A percentile compares a stretch with the other conserved stretches of the same genome.
Conservation (phyloP, 1,140 invertebrate species). For the Euura saliciscinereae region DNA sequence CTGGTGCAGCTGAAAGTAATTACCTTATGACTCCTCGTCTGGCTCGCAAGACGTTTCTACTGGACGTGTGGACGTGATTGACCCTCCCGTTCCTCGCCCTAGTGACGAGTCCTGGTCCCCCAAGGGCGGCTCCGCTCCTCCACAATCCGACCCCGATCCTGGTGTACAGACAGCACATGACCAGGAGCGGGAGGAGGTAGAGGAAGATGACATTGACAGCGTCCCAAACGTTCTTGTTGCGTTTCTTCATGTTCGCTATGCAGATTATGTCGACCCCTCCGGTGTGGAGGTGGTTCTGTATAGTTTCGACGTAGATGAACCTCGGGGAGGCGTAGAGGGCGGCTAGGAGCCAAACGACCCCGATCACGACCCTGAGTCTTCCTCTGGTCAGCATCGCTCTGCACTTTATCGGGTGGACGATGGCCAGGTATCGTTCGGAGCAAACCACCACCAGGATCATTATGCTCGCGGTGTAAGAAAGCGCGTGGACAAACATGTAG, state of each 20-base stretch:
- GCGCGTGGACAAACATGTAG: slow-evolving; percentile 81
- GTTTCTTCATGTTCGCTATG: slow-evolving; percentile 72
- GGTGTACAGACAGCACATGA: slow-evolving; percentile 74
- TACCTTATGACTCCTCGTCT: slow-evolving; percentile 70
- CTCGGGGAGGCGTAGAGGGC: slow-evolving; percentile 78
- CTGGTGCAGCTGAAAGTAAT: background rate
- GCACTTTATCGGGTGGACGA: slow-evolving; percentile 81
- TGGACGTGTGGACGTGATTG: slow-evolving; percentile 65
- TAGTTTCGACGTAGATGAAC: slow-evolving; percentile 75
- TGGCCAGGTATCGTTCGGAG: slow-evolving; percentile 82
- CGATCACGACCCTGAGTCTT: slow-evolving; percentile 72
- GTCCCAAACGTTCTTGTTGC: slow-evolving; percentile 77
- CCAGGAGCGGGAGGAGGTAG: slow-evolving; percentile 73
- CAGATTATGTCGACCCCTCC: slow-evolving; percentile 75
- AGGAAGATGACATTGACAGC: slow-evolving; percentile 77
- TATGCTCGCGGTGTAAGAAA: slow-evolving; percentile 83
- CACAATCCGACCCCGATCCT: slow-evolving; percentile 76
- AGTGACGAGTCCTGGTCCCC: slow-evolving; percentile 31
- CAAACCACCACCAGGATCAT: slow-evolving; percentile 83
- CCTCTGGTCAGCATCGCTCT: slow-evolving; percentile 76
- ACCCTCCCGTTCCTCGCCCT: slow-evolving; percentile 35
- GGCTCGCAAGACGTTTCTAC: slow-evolving; percentile 71
- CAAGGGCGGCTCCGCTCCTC: slow-evolving; percentile 59
- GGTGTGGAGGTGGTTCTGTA: slow-evolving; percentile 64
- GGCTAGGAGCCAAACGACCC: slow-evolving; percentile 77